Percentiles rank a stretch among this genome's conserved stretches.
These are phyloP conservation scores for Adoxophyes honmai DNA, from an alignment of 1,140 invertebrate genomes.

Conservation along the genomic window DNA sequence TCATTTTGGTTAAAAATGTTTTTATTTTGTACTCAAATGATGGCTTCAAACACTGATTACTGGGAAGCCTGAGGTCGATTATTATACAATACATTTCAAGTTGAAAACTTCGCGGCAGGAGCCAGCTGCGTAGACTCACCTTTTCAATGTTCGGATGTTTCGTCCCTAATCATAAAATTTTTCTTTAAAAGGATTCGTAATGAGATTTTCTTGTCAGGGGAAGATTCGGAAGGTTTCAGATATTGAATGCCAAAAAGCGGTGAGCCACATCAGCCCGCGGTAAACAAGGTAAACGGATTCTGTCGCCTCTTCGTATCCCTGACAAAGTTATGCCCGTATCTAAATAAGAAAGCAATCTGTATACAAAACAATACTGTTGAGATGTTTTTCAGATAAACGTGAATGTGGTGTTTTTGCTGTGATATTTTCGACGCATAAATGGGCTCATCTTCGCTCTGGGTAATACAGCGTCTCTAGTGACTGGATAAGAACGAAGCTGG, in stretches of 20 bases:
- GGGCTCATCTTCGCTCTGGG: no score
- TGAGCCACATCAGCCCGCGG: background rate
- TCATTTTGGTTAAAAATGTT: no score
- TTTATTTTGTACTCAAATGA: no score
- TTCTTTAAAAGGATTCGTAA: constrained; percentile 13
- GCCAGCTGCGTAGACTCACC: background rate
- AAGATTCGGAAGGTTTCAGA: constrained; percentile 6
- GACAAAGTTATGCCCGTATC: background rate
- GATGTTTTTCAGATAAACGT: background rate
- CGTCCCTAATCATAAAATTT: constrained; percentile 6
- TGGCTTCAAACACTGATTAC: no score
- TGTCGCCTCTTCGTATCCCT: background rate
- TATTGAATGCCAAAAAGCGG: constrained; percentile 8
- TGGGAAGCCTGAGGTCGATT: no score
- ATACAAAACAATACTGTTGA: constrained; percentile 1
- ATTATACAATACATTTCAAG: no score
- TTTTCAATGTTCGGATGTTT: background rate
- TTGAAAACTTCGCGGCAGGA: no score
- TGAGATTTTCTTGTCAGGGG: constrained; percentile 4
- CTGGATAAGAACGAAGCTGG: no score
- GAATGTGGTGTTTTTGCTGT: background rate
- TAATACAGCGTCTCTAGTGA: no score
- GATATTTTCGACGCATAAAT: no score
- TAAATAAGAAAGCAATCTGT: background rate
- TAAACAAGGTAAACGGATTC: background rate